Evolutionary conservation across 1,140 invertebrate species (phyloP).

Genomic region (Hesperophylax magnus): DNA sequence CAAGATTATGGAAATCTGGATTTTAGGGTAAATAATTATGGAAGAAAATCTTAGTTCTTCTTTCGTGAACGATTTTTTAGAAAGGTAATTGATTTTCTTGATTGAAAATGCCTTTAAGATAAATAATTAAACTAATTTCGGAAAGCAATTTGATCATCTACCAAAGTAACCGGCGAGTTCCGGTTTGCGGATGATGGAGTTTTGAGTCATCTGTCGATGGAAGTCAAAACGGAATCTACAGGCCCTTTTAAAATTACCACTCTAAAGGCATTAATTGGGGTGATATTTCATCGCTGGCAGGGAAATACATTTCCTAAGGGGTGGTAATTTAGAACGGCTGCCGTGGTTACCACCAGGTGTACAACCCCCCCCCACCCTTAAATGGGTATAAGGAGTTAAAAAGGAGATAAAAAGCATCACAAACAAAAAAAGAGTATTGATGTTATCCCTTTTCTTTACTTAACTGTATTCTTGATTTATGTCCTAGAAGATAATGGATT

Average conservation of each 20-base stretch:
- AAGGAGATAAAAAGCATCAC: slow-evolving; percentile 40
- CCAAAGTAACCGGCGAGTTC: no score
- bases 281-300: slow-evolving; percentile 57
- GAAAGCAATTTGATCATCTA: no score
- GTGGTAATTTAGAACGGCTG: slow-evolving; percentile 53
- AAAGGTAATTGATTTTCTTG: no score
- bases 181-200: not conserved
- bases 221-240: not conserved
- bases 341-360: slow-evolving; percentile 41
- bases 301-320: slow-evolving; percentile 57
- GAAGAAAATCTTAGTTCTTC: no score
- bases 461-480: slow-evolving; percentile 19
- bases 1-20: no score
- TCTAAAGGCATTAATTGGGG: slow-evolving; percentile 57
- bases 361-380: not conserved
- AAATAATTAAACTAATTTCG: no score
- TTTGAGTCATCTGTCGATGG: slow-evolving; percentile 16
- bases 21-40: no score
- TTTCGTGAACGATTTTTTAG: no score
- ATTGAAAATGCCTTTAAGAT: no score
- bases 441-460: not conserved
- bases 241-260: slow-evolving; percentile 55
- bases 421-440: slow-evolving; percentile 32
- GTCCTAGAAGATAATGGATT: not conserved
- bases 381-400: slow-evolving; percentile 29